Evolutionary conservation across 2,113 vertebrate species (phyloP), one percentile per base, ranked within the genome.

Genomic region (Strix aluco): DNA sequence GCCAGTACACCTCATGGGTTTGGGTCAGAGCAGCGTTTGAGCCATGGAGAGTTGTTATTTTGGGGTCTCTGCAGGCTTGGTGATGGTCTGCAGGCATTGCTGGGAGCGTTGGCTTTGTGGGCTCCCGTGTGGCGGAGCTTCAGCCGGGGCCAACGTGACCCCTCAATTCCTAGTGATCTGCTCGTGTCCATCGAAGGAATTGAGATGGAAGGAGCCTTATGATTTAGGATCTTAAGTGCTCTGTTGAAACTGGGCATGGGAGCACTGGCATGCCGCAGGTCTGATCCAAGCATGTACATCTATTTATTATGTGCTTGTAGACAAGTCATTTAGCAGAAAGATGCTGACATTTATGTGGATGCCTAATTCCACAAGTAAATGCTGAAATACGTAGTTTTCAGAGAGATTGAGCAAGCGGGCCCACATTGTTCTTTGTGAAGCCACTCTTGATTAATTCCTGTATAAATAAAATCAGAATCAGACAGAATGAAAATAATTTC

Each of bases 161-260:
- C n/a, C 59, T 19, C 0, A 0, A 1, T 27, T 30, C 80, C 62
- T 6, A 6, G 9, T 0, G 0, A 9, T 34, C 27, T 6, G 6
- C 44, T 65, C 3, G 0, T 8, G 1, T 29, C 34, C 34, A 0
- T 1, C 9, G 52, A 8, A 16, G 52, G 27, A 3, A 2, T 0
- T 0, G 72, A 49, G 72, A 5, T 17, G n/a, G 4, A 4, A 5
- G 32, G 46, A 2, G 21, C 40, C 13, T 66, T 5, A 3, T 22
- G 67, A 49, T 44, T 75, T 32, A 57, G 67, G 62, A 11, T 14
- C 22, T 55, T 1, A 21, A 75, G 8, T 13, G 46, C 32, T 26
- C 32, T 36, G 51, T 23, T 75, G 87, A n/a, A 78, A 38, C 29
- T 3, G 61, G 62, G 54, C 29, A 15, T 20, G 55, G 88, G 59